A percentile compares a stretch with the other conserved stretches of the same genome.
These are phyloP conservation scores for Dasypolia templi DNA, from an alignment of 2,888 invertebrate species.

Conservation along the genomic window DNA sequence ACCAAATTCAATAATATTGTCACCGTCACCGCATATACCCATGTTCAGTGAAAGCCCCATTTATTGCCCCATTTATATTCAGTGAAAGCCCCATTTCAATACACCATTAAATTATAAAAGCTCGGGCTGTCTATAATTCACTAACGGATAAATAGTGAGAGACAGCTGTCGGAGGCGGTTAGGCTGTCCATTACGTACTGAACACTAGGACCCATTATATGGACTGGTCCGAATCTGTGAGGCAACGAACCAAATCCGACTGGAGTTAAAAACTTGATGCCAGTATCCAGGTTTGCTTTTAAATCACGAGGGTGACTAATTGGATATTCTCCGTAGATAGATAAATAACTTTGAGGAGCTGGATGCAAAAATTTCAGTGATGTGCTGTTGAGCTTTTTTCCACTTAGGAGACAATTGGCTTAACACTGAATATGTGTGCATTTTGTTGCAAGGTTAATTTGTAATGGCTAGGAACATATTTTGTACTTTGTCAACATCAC, in stretches of 20 bases:
- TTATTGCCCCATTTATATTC: conserved; percentile 23
- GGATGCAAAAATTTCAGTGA: neutral
- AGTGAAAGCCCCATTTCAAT: conserved; percentile 2
- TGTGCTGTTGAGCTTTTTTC: conserved; percentile 22
- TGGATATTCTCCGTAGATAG: conserved; percentile 39
- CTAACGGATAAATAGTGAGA: conserved; percentile 38
- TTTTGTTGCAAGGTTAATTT: neutral
- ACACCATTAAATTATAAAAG: conserved; percentile 14
- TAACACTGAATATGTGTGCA: neutral
- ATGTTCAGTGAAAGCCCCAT: neutral
- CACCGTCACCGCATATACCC: neutral
- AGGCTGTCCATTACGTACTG: conserved; percentile 46
- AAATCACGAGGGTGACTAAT: conserved; percentile 37
- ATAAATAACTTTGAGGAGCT: conserved; percentile 21
- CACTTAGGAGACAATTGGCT: conserved; percentile 20
- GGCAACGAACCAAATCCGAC: conserved; percentile 56
- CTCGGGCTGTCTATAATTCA: conserved; percentile 28
- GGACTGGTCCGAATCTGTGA: conserved; percentile 30
- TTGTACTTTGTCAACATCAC: neutral
- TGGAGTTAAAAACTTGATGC: conserved; percentile 34
- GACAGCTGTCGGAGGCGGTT: conserved; percentile 37
- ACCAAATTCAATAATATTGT: neutral
- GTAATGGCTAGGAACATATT: neutral
- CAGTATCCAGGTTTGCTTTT: conserved; percentile 51
- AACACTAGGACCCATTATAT: conserved; percentile 25